phyloP scores from a whole-genome alignment of 1,140 invertebrate genomes.

The Archegozetes longisetosus region DNA sequence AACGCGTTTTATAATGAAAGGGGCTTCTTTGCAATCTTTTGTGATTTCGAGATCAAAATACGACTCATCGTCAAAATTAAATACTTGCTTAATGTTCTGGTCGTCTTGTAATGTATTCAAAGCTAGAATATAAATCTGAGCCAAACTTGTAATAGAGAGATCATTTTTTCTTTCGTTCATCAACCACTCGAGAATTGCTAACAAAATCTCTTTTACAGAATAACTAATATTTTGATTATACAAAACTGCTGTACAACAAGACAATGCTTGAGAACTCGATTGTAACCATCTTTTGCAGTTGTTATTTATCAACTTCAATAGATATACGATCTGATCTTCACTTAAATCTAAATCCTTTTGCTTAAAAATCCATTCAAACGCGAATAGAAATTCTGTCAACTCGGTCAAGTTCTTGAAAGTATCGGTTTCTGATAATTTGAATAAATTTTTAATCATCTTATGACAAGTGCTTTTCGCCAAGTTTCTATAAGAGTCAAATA shows the following conservation, averaged over 20 bases:
- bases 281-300: not conserved
- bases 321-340: constrained; percentile 3
- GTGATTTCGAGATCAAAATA: not conserved
- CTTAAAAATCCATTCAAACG: not conserved
- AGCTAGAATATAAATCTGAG: constrained; percentile 16
- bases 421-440: not conserved
- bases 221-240: constrained; percentile 6
- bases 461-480: not conserved
- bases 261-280: not conserved
- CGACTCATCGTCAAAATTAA: constrained; percentile 7
- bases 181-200: constrained; percentile 11
- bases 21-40: constrained; percentile 1
- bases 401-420: constrained; percentile 1
- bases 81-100: constrained; percentile 10
- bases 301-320: constrained; percentile 9
- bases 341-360: constrained; percentile 8
- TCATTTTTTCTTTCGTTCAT: constrained; percentile 12
- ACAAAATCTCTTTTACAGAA: not conserved
- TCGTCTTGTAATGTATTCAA: constrained; percentile 11
- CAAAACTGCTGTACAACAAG: constrained; percentile 13
- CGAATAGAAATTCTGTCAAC: constrained; percentile 7
- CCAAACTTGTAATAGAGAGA: constrained; percentile 12
- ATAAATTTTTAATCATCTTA: not conserved
- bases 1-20: not conserved
- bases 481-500: not conserved